These are phyloP conservation scores for Trissolcus japonicus DNA, from an alignment of 2,888 invertebrate genomes.

Conservation along the genomic window DNA sequence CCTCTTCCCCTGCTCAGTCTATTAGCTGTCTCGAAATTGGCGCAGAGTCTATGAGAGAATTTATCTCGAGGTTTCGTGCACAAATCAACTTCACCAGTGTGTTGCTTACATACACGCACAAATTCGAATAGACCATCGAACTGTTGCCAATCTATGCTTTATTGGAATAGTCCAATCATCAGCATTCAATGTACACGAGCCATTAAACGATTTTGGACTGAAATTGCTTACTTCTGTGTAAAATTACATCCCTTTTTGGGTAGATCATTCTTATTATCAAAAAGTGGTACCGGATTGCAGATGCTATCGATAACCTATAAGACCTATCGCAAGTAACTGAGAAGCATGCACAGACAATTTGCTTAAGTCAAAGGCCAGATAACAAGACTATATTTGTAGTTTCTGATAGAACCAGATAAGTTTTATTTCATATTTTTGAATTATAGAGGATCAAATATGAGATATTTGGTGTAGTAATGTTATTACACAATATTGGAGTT, in stretches of 20 bases:
- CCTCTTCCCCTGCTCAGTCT: constrained; percentile 30
- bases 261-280: constrained; percentile 18
- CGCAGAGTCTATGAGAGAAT: constrained; percentile 35
- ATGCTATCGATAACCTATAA: no score
- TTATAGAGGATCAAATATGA: no score
- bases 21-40: constrained; percentile 35
- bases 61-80: constrained; percentile 51
- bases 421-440: no score
- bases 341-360: no score
- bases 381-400: no score
- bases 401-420: no score
- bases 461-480: no score
- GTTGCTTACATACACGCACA: constrained; percentile 20
- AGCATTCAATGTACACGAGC: constrained; percentile 58
- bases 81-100: constrained; percentile 11
- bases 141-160: constrained; percentile 64
- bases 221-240: constrained; percentile 55
- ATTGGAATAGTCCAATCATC: constrained; percentile 64
- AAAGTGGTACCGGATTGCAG: no score
- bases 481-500: no score
- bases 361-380: no score
- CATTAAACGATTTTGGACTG: constrained; percentile 63
- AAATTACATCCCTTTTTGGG: constrained; percentile 43
- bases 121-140: constrained; percentile 58
- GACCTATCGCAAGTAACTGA: no score